Conservation (phyloP, 2,113 vertebrate species). For the Polypterus bichir region DNA sequence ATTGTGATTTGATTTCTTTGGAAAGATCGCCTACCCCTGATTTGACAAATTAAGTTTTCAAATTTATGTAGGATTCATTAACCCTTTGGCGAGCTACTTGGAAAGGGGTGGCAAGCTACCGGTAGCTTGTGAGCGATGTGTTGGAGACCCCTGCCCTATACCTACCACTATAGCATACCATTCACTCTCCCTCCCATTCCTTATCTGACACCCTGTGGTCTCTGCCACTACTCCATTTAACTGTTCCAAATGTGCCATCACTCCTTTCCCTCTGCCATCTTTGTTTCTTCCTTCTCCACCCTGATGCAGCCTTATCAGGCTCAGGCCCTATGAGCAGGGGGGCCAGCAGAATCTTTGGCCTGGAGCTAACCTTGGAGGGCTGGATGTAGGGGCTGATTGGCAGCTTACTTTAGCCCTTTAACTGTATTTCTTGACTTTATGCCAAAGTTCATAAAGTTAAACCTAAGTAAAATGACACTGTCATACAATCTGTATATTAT, state of each 20-base stretch:
- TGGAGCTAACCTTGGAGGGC: background rate
- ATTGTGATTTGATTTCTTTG: too few species aligned
- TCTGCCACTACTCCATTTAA: background rate
- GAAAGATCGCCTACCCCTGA: too few species aligned
- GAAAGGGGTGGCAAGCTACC: too few species aligned
- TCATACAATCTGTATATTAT: background rate
- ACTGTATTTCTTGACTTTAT: background rate
- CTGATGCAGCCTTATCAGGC: background rate
- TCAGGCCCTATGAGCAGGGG: background rate
- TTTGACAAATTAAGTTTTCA: too few species aligned
- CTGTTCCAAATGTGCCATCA: rapidly evolving
- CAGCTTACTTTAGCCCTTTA: background rate
- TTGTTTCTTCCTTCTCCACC: background rate
- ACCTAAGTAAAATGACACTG: background rate
- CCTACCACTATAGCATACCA: too few species aligned
- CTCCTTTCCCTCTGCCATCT: background rate
- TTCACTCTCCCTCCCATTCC: too few species aligned
- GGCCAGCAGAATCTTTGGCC: too few species aligned
- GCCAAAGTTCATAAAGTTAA: background rate
- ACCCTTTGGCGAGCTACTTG: too few species aligned
- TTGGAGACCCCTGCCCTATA: background rate
- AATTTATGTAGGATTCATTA: too few species aligned
- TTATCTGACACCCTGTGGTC: too few species aligned
- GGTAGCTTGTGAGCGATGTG: too few species aligned
- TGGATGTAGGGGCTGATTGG: too few species aligned